Percentiles rank a stretch among this genome's conserved stretches.
Conservation (phyloP, 2,888 invertebrate species). For the Pollenia griseotomentosa region DNA sequence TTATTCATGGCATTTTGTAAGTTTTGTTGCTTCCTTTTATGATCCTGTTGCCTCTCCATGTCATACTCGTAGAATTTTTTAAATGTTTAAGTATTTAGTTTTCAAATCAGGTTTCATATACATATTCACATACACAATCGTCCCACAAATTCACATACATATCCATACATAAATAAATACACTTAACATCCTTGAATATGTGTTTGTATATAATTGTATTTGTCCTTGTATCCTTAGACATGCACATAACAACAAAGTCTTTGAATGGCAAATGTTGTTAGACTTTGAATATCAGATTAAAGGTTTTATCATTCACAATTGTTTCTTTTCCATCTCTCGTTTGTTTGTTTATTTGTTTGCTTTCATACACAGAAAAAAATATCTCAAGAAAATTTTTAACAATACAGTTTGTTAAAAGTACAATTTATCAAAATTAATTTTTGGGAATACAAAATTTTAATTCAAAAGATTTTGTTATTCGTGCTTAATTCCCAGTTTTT, state of each 20-base stretch:
- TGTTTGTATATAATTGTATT: conserved; percentile 3
- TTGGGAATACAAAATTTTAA: too few species aligned
- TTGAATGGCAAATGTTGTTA: conserved; percentile 3
- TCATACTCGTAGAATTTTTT: conserved; percentile 25
- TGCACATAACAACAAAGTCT: not conserved
- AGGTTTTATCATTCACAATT: conserved; percentile 46
- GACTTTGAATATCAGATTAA: conserved; percentile 53
- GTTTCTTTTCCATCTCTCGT: not conserved
- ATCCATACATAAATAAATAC: not conserved
- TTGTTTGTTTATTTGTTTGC: not conserved
- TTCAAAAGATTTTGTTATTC: too few species aligned
- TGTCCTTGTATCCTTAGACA: conserved; percentile 11
- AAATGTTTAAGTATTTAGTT: conserved; percentile 64
- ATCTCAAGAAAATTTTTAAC: too few species aligned
- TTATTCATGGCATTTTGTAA: conserved; percentile 64
- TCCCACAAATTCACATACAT: not conserved
- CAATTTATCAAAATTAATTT: too few species aligned
- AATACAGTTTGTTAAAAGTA: too few species aligned
- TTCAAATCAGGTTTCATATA: conserved; percentile 63
- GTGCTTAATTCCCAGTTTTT: too few species aligned
- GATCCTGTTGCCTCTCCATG: conserved; percentile 12
- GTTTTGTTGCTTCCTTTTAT: conserved; percentile 25
- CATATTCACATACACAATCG: not conserved
- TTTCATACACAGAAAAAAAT: too few species aligned
- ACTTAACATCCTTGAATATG: not conserved